Evolutionary conservation across 2,113 vertebrate species (phyloP).

Genomic region (Grammomys dolichurus): DNA sequence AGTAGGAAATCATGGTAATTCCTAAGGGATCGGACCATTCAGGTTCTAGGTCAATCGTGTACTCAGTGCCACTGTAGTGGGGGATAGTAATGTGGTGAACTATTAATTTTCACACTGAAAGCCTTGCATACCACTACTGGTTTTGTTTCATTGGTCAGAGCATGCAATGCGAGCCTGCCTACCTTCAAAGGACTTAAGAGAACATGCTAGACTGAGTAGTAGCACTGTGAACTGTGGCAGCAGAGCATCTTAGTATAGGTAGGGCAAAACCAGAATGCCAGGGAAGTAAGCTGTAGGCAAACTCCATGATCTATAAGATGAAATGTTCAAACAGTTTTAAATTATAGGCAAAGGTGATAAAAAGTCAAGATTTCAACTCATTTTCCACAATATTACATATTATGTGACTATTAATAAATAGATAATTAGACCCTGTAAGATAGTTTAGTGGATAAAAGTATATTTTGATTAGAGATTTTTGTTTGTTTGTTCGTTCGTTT

Average conservation of each 20-base stretch:
- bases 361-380: background rate
- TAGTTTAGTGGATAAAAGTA: background rate
- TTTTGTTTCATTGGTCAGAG: background rate
- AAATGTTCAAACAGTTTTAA: slow-evolving; percentile 19
- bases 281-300: background rate
- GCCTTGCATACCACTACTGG: background rate
- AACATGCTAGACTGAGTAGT: background rate
- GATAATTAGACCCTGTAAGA: background rate
- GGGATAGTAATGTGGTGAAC: background rate
- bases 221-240: background rate
- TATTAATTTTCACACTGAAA: background rate
- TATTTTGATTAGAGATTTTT: background rate
- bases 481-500: background rate
- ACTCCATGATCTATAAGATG: background rate
- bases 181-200: background rate
- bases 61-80: background rate
- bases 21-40: background rate
- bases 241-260: background rate
- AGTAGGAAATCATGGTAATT: background rate
- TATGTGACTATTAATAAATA: background rate
- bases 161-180: background rate
- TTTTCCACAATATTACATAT: background rate
- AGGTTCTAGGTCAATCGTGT: background rate
- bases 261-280: background rate
- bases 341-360: slow-evolving; percentile 3